phyloP scores from a whole-genome alignment of 2,888 invertebrate genomes.

The Ophion ellenae region DNA sequence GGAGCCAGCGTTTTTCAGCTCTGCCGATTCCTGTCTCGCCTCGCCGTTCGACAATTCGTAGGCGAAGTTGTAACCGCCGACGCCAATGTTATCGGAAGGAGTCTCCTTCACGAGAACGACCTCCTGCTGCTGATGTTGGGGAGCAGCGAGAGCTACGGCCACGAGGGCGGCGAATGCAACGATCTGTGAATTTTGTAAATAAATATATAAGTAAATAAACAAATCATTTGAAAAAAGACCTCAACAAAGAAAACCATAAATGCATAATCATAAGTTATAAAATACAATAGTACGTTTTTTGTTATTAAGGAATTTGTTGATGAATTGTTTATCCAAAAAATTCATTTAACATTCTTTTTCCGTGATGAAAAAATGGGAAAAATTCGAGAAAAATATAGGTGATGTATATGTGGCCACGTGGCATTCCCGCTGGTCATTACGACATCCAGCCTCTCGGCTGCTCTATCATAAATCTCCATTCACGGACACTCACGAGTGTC shows the following conservation, averaged over 20 bases:
- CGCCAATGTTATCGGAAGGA: slow-evolving; percentile 75
- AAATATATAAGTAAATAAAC: too few relatives aligned
- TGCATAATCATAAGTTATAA: too few relatives aligned
- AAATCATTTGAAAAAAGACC: too few relatives aligned
- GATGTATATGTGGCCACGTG: neutral
- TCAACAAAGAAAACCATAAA: too few relatives aligned
- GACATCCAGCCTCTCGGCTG: neutral
- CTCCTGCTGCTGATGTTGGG: slow-evolving; percentile 56
- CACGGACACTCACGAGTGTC: neutral
- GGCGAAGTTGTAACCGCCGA: slow-evolving; percentile 74
- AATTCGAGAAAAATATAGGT: neutral
- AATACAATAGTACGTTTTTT: too few relatives aligned
- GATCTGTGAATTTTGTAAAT: slow-evolving; percentile 16
- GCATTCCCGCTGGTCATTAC: too few relatives aligned
- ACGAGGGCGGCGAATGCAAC: slow-evolving; percentile 71
- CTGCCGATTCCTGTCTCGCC: slow-evolving; percentile 71
- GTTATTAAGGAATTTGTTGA: too few relatives aligned
- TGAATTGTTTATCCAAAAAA: too few relatives aligned
- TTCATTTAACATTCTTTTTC: too few relatives aligned
- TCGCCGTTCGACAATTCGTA: slow-evolving; percentile 76
- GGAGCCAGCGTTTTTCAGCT: slow-evolving; percentile 70
- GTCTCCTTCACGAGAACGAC: slow-evolving; percentile 72
- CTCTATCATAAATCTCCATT: neutral
- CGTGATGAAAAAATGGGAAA: too few relatives aligned
- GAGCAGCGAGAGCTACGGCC: slow-evolving; percentile 74